Evolutionary conservation across 2,888 invertebrate genomes (phyloP).

Genomic region (Epinotia nisella): DNA sequence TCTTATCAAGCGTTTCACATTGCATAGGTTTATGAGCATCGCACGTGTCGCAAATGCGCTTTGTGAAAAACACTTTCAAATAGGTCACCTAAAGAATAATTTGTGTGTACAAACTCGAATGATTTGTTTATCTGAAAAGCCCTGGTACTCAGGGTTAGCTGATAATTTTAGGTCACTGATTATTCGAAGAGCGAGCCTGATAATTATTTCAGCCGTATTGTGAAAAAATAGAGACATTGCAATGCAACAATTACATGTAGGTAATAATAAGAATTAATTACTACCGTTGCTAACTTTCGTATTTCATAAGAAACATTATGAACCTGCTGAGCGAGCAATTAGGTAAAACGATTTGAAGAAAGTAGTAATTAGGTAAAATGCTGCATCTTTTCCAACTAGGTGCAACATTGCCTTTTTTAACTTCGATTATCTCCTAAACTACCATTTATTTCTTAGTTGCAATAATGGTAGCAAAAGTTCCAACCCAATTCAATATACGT

Average conservation of each 20-base stretch:
- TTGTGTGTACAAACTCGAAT: background rate
- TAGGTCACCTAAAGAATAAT: background rate
- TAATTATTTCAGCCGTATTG: slow-evolving; percentile 19
- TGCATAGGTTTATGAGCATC: background rate
- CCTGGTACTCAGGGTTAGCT: slow-evolving; percentile 27
- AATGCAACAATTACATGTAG: background rate
- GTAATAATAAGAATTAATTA: slow-evolving; percentile 18
- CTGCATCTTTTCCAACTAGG: too few relatives aligned
- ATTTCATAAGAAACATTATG: slow-evolving; percentile 32
- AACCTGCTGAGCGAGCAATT: slow-evolving; percentile 25
- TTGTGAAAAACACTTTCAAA: background rate
- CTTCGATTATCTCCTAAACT: too few relatives aligned
- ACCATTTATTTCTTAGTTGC: too few relatives aligned
- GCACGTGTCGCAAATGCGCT: background rate
- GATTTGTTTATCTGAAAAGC: slow-evolving; percentile 14
- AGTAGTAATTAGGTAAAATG: too few relatives aligned
- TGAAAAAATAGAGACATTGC: slow-evolving; percentile 12
- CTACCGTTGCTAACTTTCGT: slow-evolving; percentile 24
- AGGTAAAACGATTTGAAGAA: slow-evolving; percentile 33
- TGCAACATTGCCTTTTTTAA: too few relatives aligned
- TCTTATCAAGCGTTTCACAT: slow-evolving; percentile 22
- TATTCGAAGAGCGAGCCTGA: background rate
- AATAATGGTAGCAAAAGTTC: too few relatives aligned
- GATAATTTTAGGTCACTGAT: slow-evolving; percentile 23
- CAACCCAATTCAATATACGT: too few relatives aligned